phyloP scores from a whole-genome alignment of 1,140 invertebrate species.

The Ips typographus region DNA sequence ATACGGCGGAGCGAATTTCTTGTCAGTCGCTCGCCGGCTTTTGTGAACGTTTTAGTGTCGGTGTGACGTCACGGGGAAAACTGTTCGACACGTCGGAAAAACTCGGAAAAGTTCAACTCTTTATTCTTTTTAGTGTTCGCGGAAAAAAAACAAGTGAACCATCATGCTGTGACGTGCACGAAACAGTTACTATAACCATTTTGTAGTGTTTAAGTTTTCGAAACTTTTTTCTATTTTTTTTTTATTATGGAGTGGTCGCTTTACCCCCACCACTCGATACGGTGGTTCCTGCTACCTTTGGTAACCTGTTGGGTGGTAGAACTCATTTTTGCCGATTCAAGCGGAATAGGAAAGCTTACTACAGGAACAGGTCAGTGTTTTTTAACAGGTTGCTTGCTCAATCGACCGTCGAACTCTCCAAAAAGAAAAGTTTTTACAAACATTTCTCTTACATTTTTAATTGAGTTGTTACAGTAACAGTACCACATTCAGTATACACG shows the following conservation, averaged over 20 bases:
- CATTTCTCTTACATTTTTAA: no score
- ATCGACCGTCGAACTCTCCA: background rate
- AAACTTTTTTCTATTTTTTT: slow-evolving; percentile 1
- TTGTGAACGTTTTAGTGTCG: slow-evolving; percentile 4
- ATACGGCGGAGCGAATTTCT: slow-evolving; percentile 11
- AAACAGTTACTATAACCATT: background rate
- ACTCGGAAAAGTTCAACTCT: background rate
- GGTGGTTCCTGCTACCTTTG: slow-evolving; percentile 11
- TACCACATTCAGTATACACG: no score
- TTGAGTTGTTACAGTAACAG: no score
- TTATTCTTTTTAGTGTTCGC: background rate
- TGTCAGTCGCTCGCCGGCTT: slow-evolving; percentile 28
- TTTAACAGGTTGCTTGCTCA: background rate
- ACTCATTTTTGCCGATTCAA: slow-evolving; percentile 20
- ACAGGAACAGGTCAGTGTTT: slow-evolving; percentile 16
- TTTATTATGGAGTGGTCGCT: slow-evolving; percentile 7
- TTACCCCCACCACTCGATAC: background rate
- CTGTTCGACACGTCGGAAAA: slow-evolving; percentile 1
- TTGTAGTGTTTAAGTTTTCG: background rate
- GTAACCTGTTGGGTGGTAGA: slow-evolving; percentile 2
- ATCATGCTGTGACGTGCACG: no score
- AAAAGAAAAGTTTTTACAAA: background rate
- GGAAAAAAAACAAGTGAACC: no score
- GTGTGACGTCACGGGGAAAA: slow-evolving; percentile 10
- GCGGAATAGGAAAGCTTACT: slow-evolving; percentile 12